Evolutionary conservation across 1,140 invertebrate genomes (phyloP).

Genomic region (Eumaeus atala): DNA sequence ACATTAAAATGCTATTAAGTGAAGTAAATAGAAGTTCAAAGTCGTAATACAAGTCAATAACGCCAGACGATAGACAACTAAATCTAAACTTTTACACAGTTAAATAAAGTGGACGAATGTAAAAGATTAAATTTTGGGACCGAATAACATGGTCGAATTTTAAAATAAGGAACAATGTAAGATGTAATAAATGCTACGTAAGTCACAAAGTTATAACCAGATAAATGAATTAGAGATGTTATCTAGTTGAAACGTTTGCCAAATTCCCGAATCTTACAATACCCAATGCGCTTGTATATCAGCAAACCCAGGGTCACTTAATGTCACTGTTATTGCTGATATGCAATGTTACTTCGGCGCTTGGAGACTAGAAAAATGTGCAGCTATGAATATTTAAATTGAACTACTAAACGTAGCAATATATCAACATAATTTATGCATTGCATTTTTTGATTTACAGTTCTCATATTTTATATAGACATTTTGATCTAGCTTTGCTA

Average conservation of each 20-base stretch:
- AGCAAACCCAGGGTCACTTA: slow-evolving; percentile 21
- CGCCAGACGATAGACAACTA: not conserved
- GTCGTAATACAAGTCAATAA: not conserved
- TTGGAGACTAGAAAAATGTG: slow-evolving; percentile 13
- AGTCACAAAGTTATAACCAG: slow-evolving; percentile 5
- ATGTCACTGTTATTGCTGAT: slow-evolving; percentile 25
- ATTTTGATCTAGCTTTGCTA: no score
- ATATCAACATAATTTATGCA: not conserved
- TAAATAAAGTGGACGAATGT: not conserved
- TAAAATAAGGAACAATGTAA: slow-evolving; percentile 9
- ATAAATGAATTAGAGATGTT: slow-evolving; percentile 23
- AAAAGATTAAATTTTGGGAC: slow-evolving; percentile 2
- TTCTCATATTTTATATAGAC: no score
- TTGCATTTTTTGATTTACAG: no score
- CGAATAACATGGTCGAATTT: slow-evolving; percentile 2
- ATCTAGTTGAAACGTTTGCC: slow-evolving; percentile 21
- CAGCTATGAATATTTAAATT: slow-evolving; percentile 10
- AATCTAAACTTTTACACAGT: slow-evolving; percentile 7
- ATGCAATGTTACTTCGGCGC: slow-evolving; percentile 21
- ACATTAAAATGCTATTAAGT: no score
- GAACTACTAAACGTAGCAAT: slow-evolving; percentile 13
- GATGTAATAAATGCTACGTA: slow-evolving; percentile 3
- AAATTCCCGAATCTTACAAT: slow-evolving; percentile 18
- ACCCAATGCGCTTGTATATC: slow-evolving; percentile 20
- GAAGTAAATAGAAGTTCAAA: no score